Evolutionary conservation across 2,797 vertebrate genomes (phyloP).

Genomic region (Manis javanica): DNA sequence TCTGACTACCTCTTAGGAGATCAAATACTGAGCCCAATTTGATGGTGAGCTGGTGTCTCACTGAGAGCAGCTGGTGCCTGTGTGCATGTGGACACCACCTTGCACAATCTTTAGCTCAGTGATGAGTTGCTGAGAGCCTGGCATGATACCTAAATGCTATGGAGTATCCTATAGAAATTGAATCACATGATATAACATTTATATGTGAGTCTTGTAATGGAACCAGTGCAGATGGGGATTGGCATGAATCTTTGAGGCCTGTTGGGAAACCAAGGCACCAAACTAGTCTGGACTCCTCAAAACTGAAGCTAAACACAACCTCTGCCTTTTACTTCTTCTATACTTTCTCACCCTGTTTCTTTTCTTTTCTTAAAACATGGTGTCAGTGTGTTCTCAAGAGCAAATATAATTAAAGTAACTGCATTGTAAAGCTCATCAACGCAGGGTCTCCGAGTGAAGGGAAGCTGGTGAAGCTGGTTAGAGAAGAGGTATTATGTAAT

Average conservation of each 20-base stretch:
- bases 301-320: slow-evolving; percentile 10
- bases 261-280: slow-evolving; percentile 18
- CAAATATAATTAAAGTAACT: slow-evolving; percentile 73
- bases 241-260: not conserved
- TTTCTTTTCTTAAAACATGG: slow-evolving; percentile 64
- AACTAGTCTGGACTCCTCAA: not conserved
- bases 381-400: slow-evolving; percentile 62
- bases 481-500: slow-evolving; percentile 78
- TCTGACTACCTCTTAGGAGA: not conserved
- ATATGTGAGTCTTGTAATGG: not conserved
- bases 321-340: not conserved
- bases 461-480: slow-evolving; percentile 62
- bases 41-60: not conserved
- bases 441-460: slow-evolving; percentile 44
- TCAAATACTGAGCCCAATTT: not conserved
- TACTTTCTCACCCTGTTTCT: not conserved
- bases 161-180: not conserved
- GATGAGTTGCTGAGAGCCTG: slow-evolving; percentile 14
- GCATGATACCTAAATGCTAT: not conserved
- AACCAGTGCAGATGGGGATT: not conserved
- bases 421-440: slow-evolving; percentile 60
- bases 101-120: not conserved
- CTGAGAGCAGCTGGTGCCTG: not conserved
- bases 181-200: not conserved
- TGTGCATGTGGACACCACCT: not conserved